Base-by-base conservation (phyloP, 2,888 invertebrate genomes). In the Dorcus hopei region DNA sequence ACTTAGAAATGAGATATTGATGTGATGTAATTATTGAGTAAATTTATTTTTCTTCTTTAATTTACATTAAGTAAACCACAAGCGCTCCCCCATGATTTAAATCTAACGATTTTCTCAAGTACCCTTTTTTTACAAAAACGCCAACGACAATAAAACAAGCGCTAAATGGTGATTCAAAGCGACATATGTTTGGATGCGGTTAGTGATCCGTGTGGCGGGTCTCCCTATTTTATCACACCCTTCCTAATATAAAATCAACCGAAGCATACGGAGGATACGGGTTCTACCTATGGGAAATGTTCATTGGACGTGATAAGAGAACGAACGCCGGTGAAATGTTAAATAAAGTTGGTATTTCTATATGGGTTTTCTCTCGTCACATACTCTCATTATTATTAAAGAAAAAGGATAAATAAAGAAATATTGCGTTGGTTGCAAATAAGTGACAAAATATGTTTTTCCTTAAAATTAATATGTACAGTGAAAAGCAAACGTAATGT, bases 241-340 rank as follows among this genome's bases (percentile, higher is more conserved):
- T 33, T 33, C 26, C 57, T 41, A 58, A 52, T 52, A 52, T 58
- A 52, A 53, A 58, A 53, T 48, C 53, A 58, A 58, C 53, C 53
- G 57, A 53, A 58, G 49, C 57, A 53, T 58, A 52, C 48, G 52
- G 57, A 58, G 57, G 53, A 58, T 58, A 58, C 53, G 57, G 57
- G 57, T 45, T 23, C 16, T 51, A 53, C 49, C 41, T 53, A 52
- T 52, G 57, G 47, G 47, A 52, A 48, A 33, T 33, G 26, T 33
- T 33, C 26, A 33, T 7, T 33, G 26, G 26, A 33, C 26, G 26
- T 33, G 26, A 33, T 33, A 33, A 33, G 26, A 33, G 26, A 33
- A 33, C 26, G 26, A 45, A 38, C 9, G 42, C 16, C 16, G 9
- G 38, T 16, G 9, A 47, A 39, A 38, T n/a, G 47, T 47, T 45